phyloP scores from a whole-genome alignment of 1,140 invertebrate genomes.

The Drosophila dunni region DNA sequence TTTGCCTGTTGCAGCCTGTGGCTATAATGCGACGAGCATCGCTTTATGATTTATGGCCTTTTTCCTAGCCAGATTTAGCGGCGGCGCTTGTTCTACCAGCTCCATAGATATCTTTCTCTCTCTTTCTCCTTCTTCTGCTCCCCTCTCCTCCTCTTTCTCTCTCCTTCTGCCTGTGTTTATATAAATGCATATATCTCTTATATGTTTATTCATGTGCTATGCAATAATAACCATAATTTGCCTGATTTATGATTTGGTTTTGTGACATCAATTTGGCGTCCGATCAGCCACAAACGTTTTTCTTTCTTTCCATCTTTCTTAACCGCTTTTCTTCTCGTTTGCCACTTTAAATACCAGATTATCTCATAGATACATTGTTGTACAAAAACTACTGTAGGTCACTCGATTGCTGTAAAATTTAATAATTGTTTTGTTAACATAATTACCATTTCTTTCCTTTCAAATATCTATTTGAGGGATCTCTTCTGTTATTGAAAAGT shows the following conservation, averaged over 20 bases:
- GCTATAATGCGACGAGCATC: slow-evolving; percentile 50
- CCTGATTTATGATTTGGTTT: slow-evolving; percentile 77
- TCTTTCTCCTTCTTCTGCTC: background rate
- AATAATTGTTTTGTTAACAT: too few species aligned
- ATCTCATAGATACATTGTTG: background rate
- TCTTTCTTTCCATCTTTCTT: background rate
- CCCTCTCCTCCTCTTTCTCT: background rate
- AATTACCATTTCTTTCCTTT: too few species aligned
- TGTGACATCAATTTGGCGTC: slow-evolving; percentile 80
- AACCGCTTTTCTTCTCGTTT: background rate
- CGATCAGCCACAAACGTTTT: slow-evolving; percentile 17
- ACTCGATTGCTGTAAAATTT: background rate
- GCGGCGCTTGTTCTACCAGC: slow-evolving; percentile 73
- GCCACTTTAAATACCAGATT: slow-evolving; percentile 16
- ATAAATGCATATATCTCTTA: slow-evolving; percentile 36
- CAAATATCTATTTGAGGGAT: too few species aligned
- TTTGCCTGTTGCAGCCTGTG: slow-evolving; percentile 21
- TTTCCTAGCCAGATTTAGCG: slow-evolving; percentile 52
- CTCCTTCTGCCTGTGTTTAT: slow-evolving; percentile 16
- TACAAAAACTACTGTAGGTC: background rate
- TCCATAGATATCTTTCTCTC: slow-evolving; percentile 55
- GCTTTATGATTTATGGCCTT: slow-evolving; percentile 74
- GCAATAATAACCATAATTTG: slow-evolving; percentile 80
- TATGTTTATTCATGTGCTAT: slow-evolving; percentile 54
- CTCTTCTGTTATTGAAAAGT: too few species aligned